Evolutionary conservation across 92 coral and sea anemone species (phyloP).

Genomic region (Meandrina meandrites): DNA sequence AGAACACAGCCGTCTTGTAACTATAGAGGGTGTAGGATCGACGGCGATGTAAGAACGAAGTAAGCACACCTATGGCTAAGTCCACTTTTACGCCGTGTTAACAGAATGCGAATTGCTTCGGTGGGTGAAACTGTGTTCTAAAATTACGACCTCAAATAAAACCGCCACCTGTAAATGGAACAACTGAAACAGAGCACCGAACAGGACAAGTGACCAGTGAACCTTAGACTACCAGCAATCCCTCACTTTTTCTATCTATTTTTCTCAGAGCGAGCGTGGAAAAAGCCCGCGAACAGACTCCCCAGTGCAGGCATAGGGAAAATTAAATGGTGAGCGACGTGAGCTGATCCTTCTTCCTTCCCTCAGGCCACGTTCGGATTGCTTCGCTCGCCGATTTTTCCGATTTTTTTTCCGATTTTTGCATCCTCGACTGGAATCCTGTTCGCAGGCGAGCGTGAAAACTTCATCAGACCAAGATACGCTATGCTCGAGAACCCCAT

Average conservation of each 20-base stretch:
- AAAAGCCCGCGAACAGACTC: too few species aligned
- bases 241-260: too few species aligned
- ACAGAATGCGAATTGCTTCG: conserved; percentile 1
- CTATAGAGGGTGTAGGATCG: not conserved
- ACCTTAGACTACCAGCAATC: not conserved
- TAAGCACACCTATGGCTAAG: not conserved
- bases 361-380: too few species aligned
- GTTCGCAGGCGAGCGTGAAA: too few species aligned
- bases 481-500: too few species aligned
- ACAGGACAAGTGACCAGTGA: not conserved
- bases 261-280: too few species aligned
- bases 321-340: too few species aligned
- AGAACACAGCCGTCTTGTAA: not conserved
- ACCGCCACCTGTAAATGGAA: conserved; percentile 15
- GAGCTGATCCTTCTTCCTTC: too few species aligned
- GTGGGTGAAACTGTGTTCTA: conserved; percentile 11
- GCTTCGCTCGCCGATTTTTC: too few species aligned
- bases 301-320: too few species aligned
- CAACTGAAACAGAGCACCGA: conserved; percentile 11
- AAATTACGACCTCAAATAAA: conserved; percentile 1
- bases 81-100: not conserved
- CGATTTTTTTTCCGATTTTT: too few species aligned
- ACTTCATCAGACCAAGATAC: too few species aligned
- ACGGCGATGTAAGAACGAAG: not conserved
- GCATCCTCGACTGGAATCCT: not conserved